A percentile compares a stretch with the other conserved stretches of the same genome.
Conservation (phyloP, 2,888 invertebrate genomes). For the Plagodis pulveraria region DNA sequence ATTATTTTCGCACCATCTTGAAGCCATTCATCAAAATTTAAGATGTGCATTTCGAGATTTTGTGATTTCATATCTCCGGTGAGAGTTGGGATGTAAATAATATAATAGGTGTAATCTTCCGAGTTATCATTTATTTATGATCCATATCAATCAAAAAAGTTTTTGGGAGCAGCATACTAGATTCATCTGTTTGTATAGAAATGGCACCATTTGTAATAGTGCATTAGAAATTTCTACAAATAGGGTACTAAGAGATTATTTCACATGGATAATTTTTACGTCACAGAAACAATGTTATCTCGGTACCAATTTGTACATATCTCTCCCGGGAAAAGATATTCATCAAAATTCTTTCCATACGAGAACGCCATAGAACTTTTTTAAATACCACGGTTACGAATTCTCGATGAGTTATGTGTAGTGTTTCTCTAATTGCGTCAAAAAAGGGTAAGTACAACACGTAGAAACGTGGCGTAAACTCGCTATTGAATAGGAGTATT, state of each 20-base stretch:
- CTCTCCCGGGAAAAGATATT: slow-evolving; percentile 16
- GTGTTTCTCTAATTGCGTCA: slow-evolving; percentile 49
- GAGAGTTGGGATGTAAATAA: too few species aligned
- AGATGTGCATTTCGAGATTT: too few species aligned
- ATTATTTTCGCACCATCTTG: not conserved
- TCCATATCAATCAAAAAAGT: too few species aligned
- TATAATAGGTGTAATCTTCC: too few species aligned
- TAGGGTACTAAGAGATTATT: not conserved
- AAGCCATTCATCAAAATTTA: too few species aligned
- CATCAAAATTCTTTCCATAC: slow-evolving; percentile 27
- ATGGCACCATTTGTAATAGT: not conserved
- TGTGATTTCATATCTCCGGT: too few species aligned
- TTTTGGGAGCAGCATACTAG: too few species aligned
- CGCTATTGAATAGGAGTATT: slow-evolving; percentile 54
- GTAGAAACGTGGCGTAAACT: slow-evolving; percentile 54
- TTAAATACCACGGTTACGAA: slow-evolving; percentile 19
- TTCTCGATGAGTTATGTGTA: slow-evolving; percentile 36
- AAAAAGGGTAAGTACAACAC: slow-evolving; percentile 62
- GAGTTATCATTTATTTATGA: too few species aligned
- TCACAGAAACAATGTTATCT: slow-evolving; percentile 13
- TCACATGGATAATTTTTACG: slow-evolving; percentile 2
- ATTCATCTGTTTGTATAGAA: too few species aligned
- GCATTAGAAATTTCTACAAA: not conserved
- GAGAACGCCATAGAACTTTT: slow-evolving; percentile 16
- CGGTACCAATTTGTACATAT: slow-evolving; percentile 13